Base-by-base conservation (phyloP, 2,888 invertebrate genomes). In the Scelioninae gen. 2 region DNA sequence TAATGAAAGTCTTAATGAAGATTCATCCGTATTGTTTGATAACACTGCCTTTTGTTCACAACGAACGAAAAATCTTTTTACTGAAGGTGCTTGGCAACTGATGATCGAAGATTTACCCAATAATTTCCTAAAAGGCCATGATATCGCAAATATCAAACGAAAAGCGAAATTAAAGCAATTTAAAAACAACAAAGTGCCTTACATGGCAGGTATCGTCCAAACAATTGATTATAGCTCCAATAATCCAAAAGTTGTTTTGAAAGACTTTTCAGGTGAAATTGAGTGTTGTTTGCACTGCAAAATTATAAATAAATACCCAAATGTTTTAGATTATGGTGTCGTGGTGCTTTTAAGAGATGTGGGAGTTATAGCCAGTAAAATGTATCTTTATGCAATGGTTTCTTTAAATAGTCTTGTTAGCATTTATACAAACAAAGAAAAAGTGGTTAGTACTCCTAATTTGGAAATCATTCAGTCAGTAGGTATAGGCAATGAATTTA, bases 241-340 rank as follows among this genome's bases (percentile, higher is more conserved):
- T 2, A 84, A 87, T 82, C 87, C 86, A 2, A 80, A 81, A 45
- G 78, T 87, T 15, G 60, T 83, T 6, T 73, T 87, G 0, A 84
- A 84, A 60, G 87, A 87, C 76, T 78, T 84, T 71, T 81, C 83
- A 71, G 88, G 84, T 15, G 84, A 83, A 58, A 87, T 88, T 69
- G 83, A 84, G 65, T 88, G 87, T 10, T 86, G 85, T 13, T 76
- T 88, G 53, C 87, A 88, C 61, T 82, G 84, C 11, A 86, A 87
- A 39, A 85, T 88, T 28, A 84, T 85, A 74, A 80, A 83, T 9
- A 80, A 81, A 10, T 82, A 86, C 78, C 84, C 84, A 7, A 81
- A 82, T 41, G 73, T 81, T 41, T 73, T 87, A 9, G 84, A 84
- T 16, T 79, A 81, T 16, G 82, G 81, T 9, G 75, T 79, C 39